Base-by-base conservation (phyloP, 2,888 invertebrate genomes). In the Criorhina ranunculi region DNA sequence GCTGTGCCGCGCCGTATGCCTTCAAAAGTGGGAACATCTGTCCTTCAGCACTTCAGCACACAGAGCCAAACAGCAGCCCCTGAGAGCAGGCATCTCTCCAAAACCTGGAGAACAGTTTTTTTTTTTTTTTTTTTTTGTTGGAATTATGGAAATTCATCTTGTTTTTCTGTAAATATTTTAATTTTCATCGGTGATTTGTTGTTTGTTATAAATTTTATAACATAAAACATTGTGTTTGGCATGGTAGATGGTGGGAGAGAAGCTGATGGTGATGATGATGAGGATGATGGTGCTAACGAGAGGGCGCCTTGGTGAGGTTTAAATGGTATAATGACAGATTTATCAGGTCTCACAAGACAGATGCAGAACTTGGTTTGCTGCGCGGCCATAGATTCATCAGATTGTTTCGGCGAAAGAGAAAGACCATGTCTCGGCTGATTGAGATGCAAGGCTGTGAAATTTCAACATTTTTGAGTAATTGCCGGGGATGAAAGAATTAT, bases 91-190 rank as follows among this genome's bases (percentile, higher is more conserved):
- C 51, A 44, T 29, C 19, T 8, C 40, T 35, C 31, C n/a, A 19
- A 33, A 59, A 59, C 46, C 37, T 60, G 35, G 44, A 31, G 60
- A 12, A 17, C 42, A 24, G 12, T 31, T 9, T 55, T 46, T 40
- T 60, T 37, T 29, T 24, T 24, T 24, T 24, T 35, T 6, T 66
- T 51, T 24, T 24, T 35, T 6, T 66, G 42, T 46, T 59, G 62
- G 69, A 85, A 85, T 70, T 85, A 85, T 85, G 85, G 85, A 85
- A 85, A 85, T 85, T 80, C 85, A 76, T 85, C 85, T 85, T 85
- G 75, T 80, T 76, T 55, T 72, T 69, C 44, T 80, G 80, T 85
- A 85, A 85, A 85, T 85, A 80, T 85, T 85, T 85, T 85, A 85
- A 85, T 85, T 85, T 85, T 64, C 75, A 80, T 76, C 80, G 75